Conservation (phyloP, 2,113 vertebrate genomes). For the Peucedramus taeniatus region DNA sequence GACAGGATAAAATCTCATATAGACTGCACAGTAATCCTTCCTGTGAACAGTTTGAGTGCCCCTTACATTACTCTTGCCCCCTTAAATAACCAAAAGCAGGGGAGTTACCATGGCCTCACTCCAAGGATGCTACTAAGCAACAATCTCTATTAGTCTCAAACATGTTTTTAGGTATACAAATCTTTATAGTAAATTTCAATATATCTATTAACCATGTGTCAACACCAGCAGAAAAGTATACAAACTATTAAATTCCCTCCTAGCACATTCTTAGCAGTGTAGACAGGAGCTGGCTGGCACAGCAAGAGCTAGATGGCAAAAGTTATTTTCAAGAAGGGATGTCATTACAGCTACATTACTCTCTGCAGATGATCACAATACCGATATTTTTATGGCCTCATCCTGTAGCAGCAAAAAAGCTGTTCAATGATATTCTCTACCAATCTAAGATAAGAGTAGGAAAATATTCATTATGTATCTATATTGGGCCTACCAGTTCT, state of each 20-base stretch:
- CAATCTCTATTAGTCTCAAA: neutral
- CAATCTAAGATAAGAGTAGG: neutral
- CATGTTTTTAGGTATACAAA: neutral
- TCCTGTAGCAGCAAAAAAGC: neutral
- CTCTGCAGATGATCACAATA: neutral
- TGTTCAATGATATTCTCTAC: neutral
- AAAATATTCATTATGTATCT: neutral
- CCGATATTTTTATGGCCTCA: neutral
- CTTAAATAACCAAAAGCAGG: neutral
- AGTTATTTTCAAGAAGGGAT: neutral
- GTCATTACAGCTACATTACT: neutral
- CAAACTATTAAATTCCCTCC: neutral
- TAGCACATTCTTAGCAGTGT: neutral
- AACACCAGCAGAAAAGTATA: neutral
- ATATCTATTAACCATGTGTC: slow-evolving; percentile 1
- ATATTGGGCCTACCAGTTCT: neutral
- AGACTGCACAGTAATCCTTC: neutral
- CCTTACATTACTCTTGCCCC: neutral
- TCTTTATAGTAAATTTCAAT: neutral
- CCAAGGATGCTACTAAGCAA: neutral
- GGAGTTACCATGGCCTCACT: neutral
- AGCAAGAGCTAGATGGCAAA: neutral
- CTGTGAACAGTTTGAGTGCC: neutral
- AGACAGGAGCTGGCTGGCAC: neutral
- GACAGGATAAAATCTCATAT: neutral